Base-by-base conservation (phyloP, 1,140 invertebrate species). In the Leptinotarsa undecemlineata region DNA sequence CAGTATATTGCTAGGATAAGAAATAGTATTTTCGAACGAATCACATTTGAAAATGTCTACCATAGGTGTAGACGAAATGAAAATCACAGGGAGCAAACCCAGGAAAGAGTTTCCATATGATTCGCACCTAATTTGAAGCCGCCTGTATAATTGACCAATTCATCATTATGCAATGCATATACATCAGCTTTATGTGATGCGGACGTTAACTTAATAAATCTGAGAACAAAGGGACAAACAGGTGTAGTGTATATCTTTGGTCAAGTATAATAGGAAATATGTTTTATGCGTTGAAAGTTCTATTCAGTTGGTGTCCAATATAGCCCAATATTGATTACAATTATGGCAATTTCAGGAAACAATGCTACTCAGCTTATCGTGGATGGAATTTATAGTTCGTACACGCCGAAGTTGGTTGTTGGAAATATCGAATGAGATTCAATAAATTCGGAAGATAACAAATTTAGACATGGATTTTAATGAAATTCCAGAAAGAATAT, bases 241-340 rank as follows among this genome's bases (percentile, higher is more conserved):
- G 66, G 66, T 68, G 66, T 4, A 15, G 63, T 42, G 26, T 68
- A 23, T 68, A 23, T 68, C 42, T 23, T 68, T 33, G 26, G 66
- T 68, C 23, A 11, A 47, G 15, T 14, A 68, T 42, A 47, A 68
- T 68, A 47, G 66, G 66, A 68, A 68, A 68, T 68, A 26, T 68
- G 42, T 68, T n/a, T 47, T 68, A 19, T 15, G 33, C 66, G 42
- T 68, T 23, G 42, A 68, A 68, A 23, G 42, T 42, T 42, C 66
- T 68, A 68, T 33, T 68, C 66, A n/a, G 33, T 15, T 47, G 23
- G 23, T 48, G n/a, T 68, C 42, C 19, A 47, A n/a, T 68, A 15
- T 68, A 47, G 23, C 42, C n/a, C n/a, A 48, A 33, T 68, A 48
- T 48, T 68, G 66, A 68, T 68, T 48, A 33, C 33, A 68, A 47